Evolutionary conservation across 1,140 invertebrate species (phyloP).

Genomic region (Pygmarrhopalites habei): DNA sequence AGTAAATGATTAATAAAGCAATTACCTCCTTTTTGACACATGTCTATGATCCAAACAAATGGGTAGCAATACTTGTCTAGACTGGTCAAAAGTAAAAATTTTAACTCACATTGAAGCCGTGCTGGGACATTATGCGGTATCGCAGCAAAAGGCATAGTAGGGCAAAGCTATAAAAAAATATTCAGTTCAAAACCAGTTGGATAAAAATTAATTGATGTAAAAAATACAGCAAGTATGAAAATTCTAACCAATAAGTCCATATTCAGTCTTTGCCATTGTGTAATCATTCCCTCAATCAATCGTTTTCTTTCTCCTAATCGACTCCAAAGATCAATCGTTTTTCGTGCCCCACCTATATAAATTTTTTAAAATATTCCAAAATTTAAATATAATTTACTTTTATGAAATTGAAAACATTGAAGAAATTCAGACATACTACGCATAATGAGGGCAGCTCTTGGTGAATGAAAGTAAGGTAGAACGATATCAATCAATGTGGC

Average conservation of each 20-base stretch:
- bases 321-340: conserved; percentile 33
- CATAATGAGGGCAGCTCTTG: conserved; percentile 21
- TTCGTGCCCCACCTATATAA: conserved; percentile 10
- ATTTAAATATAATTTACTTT: neutral
- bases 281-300: conserved; percentile 21
- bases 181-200: no score
- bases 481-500: conserved; percentile 18
- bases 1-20: neutral
- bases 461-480: conserved; percentile 24
- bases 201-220: no score
- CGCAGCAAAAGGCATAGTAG: conserved; percentile 36
- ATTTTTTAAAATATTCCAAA: neutral
- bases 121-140: conserved; percentile 29
- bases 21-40: no score
- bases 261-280: conserved; percentile 21
- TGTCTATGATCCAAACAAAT: no score
- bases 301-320: conserved; percentile 28
- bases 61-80: no score
- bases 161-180: conserved; percentile 27
- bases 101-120: conserved; percentile 33
- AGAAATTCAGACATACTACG: conserved; percentile 6
- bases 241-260: conserved; percentile 29
- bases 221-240: no score
- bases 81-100: no score
- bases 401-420: neutral